These are phyloP conservation scores for Magallana nippona DNA, from an alignment of 2,888 invertebrate species.

Conservation along the genomic window DNA sequence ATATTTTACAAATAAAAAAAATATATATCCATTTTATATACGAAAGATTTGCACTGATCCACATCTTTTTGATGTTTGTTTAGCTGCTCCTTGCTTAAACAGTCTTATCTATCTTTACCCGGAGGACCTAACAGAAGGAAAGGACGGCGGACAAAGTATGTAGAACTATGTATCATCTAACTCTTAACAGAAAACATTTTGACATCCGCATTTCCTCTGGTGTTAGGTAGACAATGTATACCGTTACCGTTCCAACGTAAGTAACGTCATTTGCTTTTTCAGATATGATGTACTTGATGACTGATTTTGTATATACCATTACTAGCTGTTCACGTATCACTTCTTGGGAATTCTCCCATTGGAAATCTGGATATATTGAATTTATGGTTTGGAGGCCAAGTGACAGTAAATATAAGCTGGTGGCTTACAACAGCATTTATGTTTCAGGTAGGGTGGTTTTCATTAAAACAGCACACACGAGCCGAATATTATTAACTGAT, in stretches of 20 bases:
- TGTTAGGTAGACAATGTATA: no score
- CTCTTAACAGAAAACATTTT: no score
- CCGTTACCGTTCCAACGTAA: no score
- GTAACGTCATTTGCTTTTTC: neutral
- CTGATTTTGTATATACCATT: neutral
- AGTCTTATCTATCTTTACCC: slow-evolving; percentile 3
- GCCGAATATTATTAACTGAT: no score
- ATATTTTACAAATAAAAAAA: no score
- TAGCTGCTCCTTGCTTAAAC: slow-evolving; percentile 3
- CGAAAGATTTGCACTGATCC: no score
- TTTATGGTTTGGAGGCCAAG: slow-evolving; percentile 12
- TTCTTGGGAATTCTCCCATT: slow-evolving; percentile 7
- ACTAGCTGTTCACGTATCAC: neutral
- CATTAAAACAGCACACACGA: no score
- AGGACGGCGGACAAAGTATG: neutral
- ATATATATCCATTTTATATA: no score
- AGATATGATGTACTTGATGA: slow-evolving; percentile 16
- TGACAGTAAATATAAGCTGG: neutral
- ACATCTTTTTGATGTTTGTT: no score
- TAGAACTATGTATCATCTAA: no score
- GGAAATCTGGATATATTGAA: slow-evolving; percentile 2
- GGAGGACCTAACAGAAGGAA: neutral
- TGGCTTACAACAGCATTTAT: slow-evolving; percentile 5
- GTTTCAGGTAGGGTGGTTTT: neutral
- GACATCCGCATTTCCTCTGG: no score